Conservation (phyloP, 2,797 vertebrate species). For the Urosaurus nigricauda region DNA sequence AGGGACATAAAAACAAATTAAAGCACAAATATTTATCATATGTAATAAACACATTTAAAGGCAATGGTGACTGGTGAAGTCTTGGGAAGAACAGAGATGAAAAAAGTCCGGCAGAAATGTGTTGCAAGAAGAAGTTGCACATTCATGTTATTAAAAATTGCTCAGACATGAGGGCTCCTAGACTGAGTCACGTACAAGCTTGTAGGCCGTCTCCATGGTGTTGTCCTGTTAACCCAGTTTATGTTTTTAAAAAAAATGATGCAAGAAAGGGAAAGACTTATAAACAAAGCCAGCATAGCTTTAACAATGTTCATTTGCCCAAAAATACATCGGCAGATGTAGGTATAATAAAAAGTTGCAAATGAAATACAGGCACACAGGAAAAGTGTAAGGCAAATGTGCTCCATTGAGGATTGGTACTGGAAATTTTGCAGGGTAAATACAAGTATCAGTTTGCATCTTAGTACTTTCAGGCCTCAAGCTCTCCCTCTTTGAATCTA, state of each 20-base stretch:
- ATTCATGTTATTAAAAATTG: neutral
- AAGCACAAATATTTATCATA: constrained; percentile 1
- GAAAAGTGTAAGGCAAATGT: neutral
- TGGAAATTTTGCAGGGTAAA: neutral
- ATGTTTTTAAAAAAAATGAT: neutral
- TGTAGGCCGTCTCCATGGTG: neutral
- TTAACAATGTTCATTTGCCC: neutral
- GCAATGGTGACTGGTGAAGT: neutral
- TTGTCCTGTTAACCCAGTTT: neutral
- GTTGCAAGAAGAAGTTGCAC: neutral
- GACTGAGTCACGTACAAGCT: neutral
- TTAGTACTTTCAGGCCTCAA: neutral
- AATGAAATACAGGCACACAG: neutral
- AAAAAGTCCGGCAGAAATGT: neutral
- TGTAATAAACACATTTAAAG: neutral
- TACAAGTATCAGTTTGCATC: neutral
- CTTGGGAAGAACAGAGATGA: neutral
- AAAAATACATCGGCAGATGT: neutral
- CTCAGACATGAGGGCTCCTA: neutral
- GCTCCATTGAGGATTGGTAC: neutral
- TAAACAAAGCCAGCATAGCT: neutral
- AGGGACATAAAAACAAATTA: neutral
- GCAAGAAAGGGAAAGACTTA: neutral
- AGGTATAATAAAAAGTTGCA: neutral
- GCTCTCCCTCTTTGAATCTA: neutral